Base-by-base conservation (phyloP, 2,888 invertebrate species). In the Thecophora atra region DNA sequence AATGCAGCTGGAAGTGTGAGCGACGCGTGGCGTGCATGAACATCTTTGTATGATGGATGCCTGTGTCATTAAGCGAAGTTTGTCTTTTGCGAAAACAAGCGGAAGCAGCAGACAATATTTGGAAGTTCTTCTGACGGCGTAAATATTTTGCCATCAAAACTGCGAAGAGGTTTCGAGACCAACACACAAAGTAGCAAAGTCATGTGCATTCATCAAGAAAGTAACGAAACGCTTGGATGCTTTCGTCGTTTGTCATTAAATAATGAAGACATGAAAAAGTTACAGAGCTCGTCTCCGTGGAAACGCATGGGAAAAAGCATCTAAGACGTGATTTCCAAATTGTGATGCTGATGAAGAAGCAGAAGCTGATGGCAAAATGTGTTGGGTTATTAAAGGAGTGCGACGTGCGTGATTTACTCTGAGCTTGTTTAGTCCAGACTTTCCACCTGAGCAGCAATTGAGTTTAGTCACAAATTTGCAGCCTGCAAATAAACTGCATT, bases 51-150 rank as follows among this genome's bases (percentile, higher is more conserved):
- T 72, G 64, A 75, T 74, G 80, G 75, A 78, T 76, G 77, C 76
- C 78, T 78, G 74, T 78, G 78, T 79, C 79, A 79, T 79, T 80
- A 80, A 77, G 79, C 75, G 77, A 79, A 79, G 76, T 79, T 79
- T 79, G 77, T 79, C 77, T 30, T 26, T n/a, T 13, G 52, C n/a
- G n/a, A n/a, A 54, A 37, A 28, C 13, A 60, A 30, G 13, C 28
- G 15, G 17, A 47, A 47, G 47, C 11, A 47, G 47, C 47, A 47
- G 47, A 37, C 37, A 37, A 37, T 8, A 37, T 37, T 37, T 37
- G 37, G 37, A 37, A 37, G 37, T n/a, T 19, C 24, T 51, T 54
- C 11, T 21, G n/a, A n/a, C 54, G 24, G 17, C 58, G 24, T 17
- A 58, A 58, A 58, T 58, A 58, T 58, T 58, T 58, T 28, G 21